Base-by-base conservation (phyloP, 1,140 invertebrate species). In the Drosophila mayri region DNA sequence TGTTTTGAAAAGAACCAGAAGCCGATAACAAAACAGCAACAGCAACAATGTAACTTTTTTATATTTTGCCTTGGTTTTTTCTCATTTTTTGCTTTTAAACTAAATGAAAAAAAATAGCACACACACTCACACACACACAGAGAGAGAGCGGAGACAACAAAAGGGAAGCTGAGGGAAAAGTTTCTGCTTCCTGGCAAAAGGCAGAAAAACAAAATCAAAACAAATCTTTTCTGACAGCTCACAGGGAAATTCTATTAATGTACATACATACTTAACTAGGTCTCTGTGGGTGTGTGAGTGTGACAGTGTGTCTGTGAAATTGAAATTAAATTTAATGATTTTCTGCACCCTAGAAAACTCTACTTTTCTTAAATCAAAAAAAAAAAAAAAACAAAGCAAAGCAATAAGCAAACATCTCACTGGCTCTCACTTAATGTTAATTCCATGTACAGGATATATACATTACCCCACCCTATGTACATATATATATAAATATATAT, bases 211-310 rank as follows among this genome's bases (percentile, higher is more conserved):
- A 74, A 80, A 75, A 54, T 70, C 62, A 67, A 79, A 58, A 84
- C 81, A 85, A 84, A 84, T 84, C 77, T 79, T 85, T 66, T 62
- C 63, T 85, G 81, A 84, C 81, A 85, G 81, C 81, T 76, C 72
- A 67, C 52, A 50, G 66, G 68, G 50, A 72, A 72, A 76, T 80
- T 76, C 65, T 83, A 78, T 81, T 74, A 60, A 49, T 79, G 71
- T 78, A 61, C 57, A 79, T 58, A 62, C 52, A 79, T 58, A 62
- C 52, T 49, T 68, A 47, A 41, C 47, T 68, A 25, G 62, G 43
- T 58, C 41, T 30, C 38, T 64, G 28, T 49, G 47, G 37, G 20
- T 77, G 11, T 47, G 40, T 41, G 16, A 49, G 40, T 52, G 46
- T 41, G 41, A 38, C n/a, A n/a, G 55, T 44, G 57, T 41, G 61